These are phyloP conservation scores for Sesamia nonagrioides DNA, from an alignment of 1,140 invertebrate species.

Conservation along the genomic window DNA sequence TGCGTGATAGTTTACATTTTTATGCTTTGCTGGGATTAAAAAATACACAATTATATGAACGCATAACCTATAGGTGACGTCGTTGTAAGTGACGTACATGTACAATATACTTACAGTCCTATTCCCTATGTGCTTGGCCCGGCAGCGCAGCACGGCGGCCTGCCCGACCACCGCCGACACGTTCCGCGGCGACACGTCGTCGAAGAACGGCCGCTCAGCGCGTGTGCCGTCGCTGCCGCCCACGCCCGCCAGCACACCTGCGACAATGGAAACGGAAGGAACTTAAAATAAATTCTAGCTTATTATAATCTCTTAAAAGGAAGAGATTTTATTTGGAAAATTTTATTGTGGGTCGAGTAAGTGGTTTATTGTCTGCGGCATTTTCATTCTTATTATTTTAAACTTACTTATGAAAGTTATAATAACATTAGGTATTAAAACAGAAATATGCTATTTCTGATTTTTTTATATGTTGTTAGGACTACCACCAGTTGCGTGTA, in stretches of 20 bases:
- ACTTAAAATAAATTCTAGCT: not conserved
- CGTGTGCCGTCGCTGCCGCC: slow-evolving; percentile 60
- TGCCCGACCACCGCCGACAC: slow-evolving; percentile 95
- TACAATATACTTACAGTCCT: slow-evolving; percentile 91
- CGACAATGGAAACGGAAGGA: slow-evolving; percentile 33
- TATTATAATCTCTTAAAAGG: not conserved
- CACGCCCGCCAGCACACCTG: slow-evolving; percentile 71
- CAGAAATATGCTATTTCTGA: too few relatives aligned
- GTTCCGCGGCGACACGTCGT: slow-evolving; percentile 94
- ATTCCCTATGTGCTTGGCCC: slow-evolving; percentile 95
- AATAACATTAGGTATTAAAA: too few relatives aligned
- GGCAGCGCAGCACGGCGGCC: slow-evolving; percentile 93
- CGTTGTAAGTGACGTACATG: not conserved
- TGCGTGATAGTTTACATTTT: too few relatives aligned
- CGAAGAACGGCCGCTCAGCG: slow-evolving; percentile 93
- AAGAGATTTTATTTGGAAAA: not conserved
- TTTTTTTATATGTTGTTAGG: too few relatives aligned
- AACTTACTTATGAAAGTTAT: too few relatives aligned
- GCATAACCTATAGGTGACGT: too few relatives aligned
- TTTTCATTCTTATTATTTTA: too few relatives aligned
- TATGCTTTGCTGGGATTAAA: too few relatives aligned
- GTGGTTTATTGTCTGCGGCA: too few relatives aligned
- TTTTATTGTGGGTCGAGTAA: not conserved
- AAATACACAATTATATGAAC: too few relatives aligned
- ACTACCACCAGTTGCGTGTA: too few relatives aligned